Base-by-base conservation (phyloP, 23 tunicate species). In the Diplosoma virens region DNA sequence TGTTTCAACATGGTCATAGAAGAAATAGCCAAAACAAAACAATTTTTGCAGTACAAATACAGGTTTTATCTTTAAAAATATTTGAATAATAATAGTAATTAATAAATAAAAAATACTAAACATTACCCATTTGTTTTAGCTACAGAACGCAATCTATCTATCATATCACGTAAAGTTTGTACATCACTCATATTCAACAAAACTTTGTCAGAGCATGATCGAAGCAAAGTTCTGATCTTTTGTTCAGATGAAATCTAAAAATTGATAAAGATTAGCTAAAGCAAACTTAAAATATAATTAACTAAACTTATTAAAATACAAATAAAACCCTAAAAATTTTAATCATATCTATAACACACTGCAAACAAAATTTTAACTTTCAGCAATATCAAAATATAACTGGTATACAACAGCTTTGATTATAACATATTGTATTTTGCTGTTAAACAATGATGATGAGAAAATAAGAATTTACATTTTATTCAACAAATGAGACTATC, bases 171-270 rank as follows among this genome's bases (percentile, higher is more conserved):
- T 24, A 87, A 32, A 41, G 73, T 81, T 45, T 79, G 87, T 27
- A 76, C 82, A 33, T 81, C 86, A 48, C 87, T 76, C 83, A 82
- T 81, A 56, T 81, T 87, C 72, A 87, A 67, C 17, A 87, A 59
- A 56, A 87, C 95, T 59, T 87, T 87, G 46, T 87, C 95, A 33
- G 84, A 79, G 46, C 95, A 87, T 37, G 83, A 76, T 25, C 87
- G 75, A 17, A 87, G 32, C 63, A 65, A 35, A 22, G 33, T 66
- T 53, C 87, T 56, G 0, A 79, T 45, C 59, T 79, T 76, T 47
- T 81, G 87, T 25, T 87, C 95, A 16, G 87, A 73, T 1, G 87
- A 68, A 55, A 81, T 76, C 95, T 87, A 34, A 23, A 76, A 58
- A 29, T 37, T 20, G 5, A 6, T 26, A 14, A 25, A 37, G 21